Base-by-base conservation (phyloP, 2,113 vertebrate genomes). In the Mus pahari region DNA sequence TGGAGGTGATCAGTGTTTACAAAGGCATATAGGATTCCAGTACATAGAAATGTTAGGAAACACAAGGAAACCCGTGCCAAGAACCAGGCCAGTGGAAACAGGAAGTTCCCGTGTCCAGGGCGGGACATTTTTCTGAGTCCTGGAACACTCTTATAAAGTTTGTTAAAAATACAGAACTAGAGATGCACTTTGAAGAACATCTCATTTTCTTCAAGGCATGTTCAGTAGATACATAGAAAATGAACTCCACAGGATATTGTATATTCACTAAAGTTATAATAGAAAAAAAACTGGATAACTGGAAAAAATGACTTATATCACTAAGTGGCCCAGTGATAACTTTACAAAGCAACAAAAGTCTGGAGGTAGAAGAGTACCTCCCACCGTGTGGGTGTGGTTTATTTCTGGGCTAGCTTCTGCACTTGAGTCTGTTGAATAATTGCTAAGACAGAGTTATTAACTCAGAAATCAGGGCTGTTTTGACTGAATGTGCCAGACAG, bases 201-300 rank as follows among this genome's bases (percentile, higher is more conserved):
- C 17, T 62, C 20, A 0, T 1, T 62, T 83, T 91, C 31, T 55
- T 81, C 31, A 31, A 86, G 66, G 31, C 31, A 28, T 73, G 50
- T 31, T n/a, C 84, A 66, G 31, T 33, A 45, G 42, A 9, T n/a
- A 5, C 58, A 3, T 5, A 89, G 74, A 39, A 70, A 8, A 79
- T 70, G 24, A 36, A 24, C 28, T 82, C 13, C 77, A 48, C 0
- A 8, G 83, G 81, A 24, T 42, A 82, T 3, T 75, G 31, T 20
- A 33, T 8, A 36, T 3, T 50, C 74, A 53, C 84, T 91, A 91
- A 96, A 75, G 82, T 28, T 62, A 86, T 48, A 82, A 96, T 78
- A 92, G 86, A 45, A 90, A 83, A 88, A 66, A 87, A 53, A 31
- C 20, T n/a, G 12, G 79, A 33, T 53, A 79, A 50, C 71, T 81